A percentile compares a stretch with the other conserved stretches of the same genome.
Conservation (phyloP, 2,797 vertebrate species). For the Rhinogobio ventralis region DNA sequence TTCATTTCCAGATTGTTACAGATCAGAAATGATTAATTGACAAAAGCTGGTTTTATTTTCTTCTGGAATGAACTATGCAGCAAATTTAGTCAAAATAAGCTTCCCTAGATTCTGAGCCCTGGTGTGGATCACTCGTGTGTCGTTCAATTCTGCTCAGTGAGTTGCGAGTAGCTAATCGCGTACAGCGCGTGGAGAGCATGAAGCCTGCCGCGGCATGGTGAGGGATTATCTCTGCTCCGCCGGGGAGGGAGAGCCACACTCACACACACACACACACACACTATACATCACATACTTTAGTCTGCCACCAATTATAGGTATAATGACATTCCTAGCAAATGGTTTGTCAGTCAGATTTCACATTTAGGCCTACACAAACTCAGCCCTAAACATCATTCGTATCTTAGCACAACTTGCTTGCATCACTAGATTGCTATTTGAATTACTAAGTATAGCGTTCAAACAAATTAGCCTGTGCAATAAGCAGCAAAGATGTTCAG, state of each 20-base stretch:
- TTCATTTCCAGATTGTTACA: neutral
- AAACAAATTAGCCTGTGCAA: slow-evolving; percentile 42
- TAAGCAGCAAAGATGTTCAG: slow-evolving; percentile 11
- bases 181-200: slow-evolving; percentile 53
- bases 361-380: neutral
- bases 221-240: slow-evolving; percentile 46
- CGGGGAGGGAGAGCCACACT: neutral
- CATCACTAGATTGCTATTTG: slow-evolving; percentile 20
- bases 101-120: neutral
- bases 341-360: neutral
- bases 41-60: neutral
- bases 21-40: neutral
- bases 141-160: slow-evolving; percentile 41
- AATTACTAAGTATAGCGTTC: slow-evolving; percentile 41
- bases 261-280: slow-evolving; percentile 22
- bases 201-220: slow-evolving; percentile 46
- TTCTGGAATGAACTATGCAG: neutral
- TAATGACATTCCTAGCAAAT: neutral
- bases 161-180: slow-evolving; percentile 56
- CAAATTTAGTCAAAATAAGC: neutral
- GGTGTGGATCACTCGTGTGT: slow-evolving; percentile 8
- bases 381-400: neutral
- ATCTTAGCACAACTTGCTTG: neutral
- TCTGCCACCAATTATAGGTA: neutral
- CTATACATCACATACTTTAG: neutral